Percentiles rank a stretch among this genome's conserved stretches.
These are phyloP conservation scores for Rhinichthys klamathensis DNA, from an alignment of 2,113 vertebrate species.

Conservation along the genomic window DNA sequence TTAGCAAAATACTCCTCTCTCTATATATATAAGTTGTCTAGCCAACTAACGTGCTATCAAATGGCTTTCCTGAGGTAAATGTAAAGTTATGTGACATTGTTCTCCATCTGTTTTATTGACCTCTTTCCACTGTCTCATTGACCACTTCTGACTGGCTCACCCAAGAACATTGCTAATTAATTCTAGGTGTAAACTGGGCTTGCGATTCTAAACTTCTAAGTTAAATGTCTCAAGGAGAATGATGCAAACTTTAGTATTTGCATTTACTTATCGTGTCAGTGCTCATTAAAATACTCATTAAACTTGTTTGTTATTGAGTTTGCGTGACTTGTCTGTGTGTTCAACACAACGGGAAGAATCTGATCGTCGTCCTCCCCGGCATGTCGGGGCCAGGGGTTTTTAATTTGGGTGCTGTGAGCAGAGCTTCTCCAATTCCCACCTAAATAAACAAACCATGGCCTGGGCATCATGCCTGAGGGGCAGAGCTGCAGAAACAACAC, in stretches of 20 bases:
- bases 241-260: not conserved
- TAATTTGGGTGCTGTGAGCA: slow-evolving; percentile 41
- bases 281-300: slow-evolving; percentile 30
- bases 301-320: slow-evolving; percentile 14
- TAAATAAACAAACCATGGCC: slow-evolving; percentile 53
- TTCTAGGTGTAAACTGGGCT: not conserved
- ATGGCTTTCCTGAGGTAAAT: no score
- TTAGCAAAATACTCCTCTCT: no score
- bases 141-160: not conserved
- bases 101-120: no score
- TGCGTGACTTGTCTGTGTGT: slow-evolving; percentile 17
- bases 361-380: not conserved
- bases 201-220: not conserved
- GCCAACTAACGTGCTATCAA: no score
- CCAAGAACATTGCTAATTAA: not conserved
- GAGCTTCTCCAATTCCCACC: slow-evolving; percentile 38
- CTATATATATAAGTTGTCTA: no score
- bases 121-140: not conserved
- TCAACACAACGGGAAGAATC: slow-evolving; percentile 11
- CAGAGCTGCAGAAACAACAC: slow-evolving; percentile 45
- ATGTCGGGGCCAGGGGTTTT: slow-evolving; percentile 35
- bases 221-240: not conserved
- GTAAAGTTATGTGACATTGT: no score
- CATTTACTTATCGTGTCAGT: not conserved
- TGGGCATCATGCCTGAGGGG: slow-evolving; percentile 42